phyloP scores from a whole-genome alignment of 64 coral and sea anemone species.

The Hydrozoanthus tunicans region DNA sequence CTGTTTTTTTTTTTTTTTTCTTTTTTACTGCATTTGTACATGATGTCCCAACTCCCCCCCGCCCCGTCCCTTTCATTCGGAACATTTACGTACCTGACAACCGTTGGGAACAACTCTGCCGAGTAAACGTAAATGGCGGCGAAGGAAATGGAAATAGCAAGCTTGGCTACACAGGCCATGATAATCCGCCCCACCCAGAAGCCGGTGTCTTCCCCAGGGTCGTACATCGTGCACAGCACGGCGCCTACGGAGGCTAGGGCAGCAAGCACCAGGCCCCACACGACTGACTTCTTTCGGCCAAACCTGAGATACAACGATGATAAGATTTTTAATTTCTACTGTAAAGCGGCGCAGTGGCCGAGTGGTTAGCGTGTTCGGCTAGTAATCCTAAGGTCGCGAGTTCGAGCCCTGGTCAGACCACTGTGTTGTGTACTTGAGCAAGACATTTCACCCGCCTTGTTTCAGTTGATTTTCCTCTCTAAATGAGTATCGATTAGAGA shows the following conservation, averaged over 20 bases:
- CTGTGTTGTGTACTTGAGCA: too few relatives aligned
- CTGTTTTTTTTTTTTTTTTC: too few relatives aligned
- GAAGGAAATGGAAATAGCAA: conserved; percentile 15
- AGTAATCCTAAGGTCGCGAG: too few relatives aligned
- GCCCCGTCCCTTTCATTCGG: background rate
- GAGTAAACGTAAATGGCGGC: conserved; percentile 28
- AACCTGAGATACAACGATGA: conserved; percentile 25
- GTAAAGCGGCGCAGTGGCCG: too few relatives aligned
- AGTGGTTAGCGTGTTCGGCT: too few relatives aligned
- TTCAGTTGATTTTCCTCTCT: background rate
- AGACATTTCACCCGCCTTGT: too few relatives aligned
- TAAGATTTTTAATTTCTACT: background rate
- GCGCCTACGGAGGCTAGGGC: conserved; percentile 38
- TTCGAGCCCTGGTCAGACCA: too few relatives aligned
- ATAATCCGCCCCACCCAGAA: conserved; percentile 8
- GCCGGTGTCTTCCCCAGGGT: background rate
- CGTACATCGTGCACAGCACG: conserved; percentile 18
- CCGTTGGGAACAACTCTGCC: conserved; percentile 4
- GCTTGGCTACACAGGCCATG: conserved; percentile 12
- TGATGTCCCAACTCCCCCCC: too few relatives aligned
- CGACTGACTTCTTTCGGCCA: conserved; percentile 58
- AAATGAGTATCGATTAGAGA: background rate
- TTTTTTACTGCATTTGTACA: too few relatives aligned
- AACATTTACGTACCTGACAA: background rate
- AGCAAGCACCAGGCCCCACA: conserved; percentile 49